Percentiles rank a stretch among this genome's conserved stretches.
These are phyloP conservation scores for Azemiops feae DNA, from an alignment of 2,113 vertebrate species.

Conservation along the genomic window DNA sequence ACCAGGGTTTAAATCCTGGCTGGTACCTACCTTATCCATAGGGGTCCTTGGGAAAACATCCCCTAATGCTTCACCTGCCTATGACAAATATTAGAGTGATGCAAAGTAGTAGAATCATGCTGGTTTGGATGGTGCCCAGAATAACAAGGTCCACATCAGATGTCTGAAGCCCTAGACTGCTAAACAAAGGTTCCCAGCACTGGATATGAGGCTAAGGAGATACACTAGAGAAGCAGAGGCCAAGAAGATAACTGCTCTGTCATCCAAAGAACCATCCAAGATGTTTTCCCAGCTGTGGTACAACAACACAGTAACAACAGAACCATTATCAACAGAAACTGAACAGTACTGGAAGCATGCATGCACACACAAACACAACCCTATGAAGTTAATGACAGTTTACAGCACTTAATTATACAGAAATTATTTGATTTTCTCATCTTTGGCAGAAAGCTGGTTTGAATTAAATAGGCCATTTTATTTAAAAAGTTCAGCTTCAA, in stretches of 20 bases:
- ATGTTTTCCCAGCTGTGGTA: too few species aligned
- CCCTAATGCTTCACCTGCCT: not conserved
- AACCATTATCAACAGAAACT: too few species aligned
- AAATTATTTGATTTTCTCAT: not conserved
- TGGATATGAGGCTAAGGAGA: not conserved
- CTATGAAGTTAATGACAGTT: not conserved
- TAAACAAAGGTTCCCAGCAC: not conserved
- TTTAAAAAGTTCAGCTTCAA: not conserved
- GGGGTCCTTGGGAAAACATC: not conserved
- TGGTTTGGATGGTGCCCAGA: not conserved
- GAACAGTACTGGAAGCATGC: too few species aligned
- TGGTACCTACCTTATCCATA: not conserved
- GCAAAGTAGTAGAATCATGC: not conserved
- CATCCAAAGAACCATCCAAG: too few species aligned
- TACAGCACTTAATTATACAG: not conserved
- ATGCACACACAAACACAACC: too few species aligned
- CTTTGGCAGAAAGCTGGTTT: not conserved
- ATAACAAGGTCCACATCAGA: not conserved
- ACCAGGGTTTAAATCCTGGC: not conserved
- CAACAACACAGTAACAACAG: too few species aligned
- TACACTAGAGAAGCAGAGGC: not conserved
- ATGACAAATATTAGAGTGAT: not conserved
- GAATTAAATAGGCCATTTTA: not conserved
- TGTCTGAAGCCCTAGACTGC: not conserved
- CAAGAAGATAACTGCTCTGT: not conserved